These are phyloP conservation scores for Trichogramma dendrolimi DNA, from an alignment of 2,888 invertebrate species.

Conservation along the genomic window DNA sequence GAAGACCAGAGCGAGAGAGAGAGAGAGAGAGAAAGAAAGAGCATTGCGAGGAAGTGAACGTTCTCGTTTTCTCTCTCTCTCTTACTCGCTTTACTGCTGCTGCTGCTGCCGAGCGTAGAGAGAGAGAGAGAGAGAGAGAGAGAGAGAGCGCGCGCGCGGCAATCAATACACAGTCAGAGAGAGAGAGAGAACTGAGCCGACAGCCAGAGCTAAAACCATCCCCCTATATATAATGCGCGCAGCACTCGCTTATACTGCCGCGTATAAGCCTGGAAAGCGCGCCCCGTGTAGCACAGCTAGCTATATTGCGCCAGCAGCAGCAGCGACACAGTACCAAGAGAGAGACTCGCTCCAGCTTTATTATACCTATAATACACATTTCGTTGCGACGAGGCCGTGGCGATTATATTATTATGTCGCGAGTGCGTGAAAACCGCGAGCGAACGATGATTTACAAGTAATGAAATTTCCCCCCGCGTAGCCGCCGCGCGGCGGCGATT, in stretches of 20 bases:
- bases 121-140: constrained; percentile 10
- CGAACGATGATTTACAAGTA: too few species aligned
- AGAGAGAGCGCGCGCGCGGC: constrained; percentile 34
- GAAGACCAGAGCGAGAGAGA: constrained; percentile 33
- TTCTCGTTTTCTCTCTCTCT: background rate
- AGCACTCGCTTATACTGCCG: constrained; percentile 23
- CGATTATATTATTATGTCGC: too few species aligned
- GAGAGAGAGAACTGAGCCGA: constrained; percentile 34
- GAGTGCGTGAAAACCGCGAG: too few species aligned
- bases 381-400: background rate
- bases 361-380: background rate
- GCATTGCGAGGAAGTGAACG: constrained; percentile 38
- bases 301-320: background rate
- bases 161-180: constrained; percentile 43
- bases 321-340: background rate
- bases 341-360: background rate
- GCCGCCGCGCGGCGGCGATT: too few species aligned
- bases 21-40: constrained; percentile 32
- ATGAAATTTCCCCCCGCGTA: too few species aligned
- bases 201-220: constrained; percentile 47
- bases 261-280: too few species aligned
- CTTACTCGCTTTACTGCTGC: constrained; percentile 10
- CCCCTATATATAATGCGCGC: constrained; percentile 25
- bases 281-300: background rate
- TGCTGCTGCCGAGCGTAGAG: constrained; percentile 6